Conservation (phyloP, 2,888 invertebrate species). For the Dryocosmus kuriphilus region DNA sequence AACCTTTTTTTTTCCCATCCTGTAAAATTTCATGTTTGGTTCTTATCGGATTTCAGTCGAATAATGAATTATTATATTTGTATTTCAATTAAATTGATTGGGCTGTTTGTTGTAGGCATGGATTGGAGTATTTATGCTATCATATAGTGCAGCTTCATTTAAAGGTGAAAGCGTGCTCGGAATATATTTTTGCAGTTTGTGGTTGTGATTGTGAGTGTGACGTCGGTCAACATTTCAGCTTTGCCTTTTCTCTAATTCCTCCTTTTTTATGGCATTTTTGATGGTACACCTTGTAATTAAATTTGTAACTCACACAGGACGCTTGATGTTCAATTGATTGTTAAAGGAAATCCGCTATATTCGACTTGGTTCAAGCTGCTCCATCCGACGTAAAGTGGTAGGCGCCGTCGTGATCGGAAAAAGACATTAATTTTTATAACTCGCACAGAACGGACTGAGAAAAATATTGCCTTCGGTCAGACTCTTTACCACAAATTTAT, state of each 20-base stretch:
- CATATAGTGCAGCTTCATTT: not conserved
- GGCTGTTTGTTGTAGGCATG: not conserved
- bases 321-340: conserved; percentile 32
- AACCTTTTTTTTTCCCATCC: no score
- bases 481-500: not conserved
- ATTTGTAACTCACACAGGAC: conserved; percentile 13
- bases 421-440: conserved; percentile 36
- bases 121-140: not conserved
- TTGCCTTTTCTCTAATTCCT: conserved; percentile 19
- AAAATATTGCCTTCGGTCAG: not conserved
- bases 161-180: not conserved
- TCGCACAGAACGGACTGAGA: not conserved
- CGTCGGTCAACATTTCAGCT: conserved; percentile 9
- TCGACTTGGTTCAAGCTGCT: conserved; percentile 17
- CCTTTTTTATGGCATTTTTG: conserved; percentile 25
- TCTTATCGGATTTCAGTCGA: no score
- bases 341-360: conserved; percentile 12
- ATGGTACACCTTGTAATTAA: conserved; percentile 26
- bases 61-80: no score
- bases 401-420: conserved; percentile 23
- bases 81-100: conserved; percentile 18
- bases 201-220: not conserved
- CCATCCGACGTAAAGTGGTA: conserved; percentile 24
- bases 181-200: conserved; percentile 7
- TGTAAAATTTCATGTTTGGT: no score